These are phyloP conservation scores for Tauraco erythrolophus DNA, from an alignment of 2,113 vertebrate species.

Conservation along the genomic window DNA sequence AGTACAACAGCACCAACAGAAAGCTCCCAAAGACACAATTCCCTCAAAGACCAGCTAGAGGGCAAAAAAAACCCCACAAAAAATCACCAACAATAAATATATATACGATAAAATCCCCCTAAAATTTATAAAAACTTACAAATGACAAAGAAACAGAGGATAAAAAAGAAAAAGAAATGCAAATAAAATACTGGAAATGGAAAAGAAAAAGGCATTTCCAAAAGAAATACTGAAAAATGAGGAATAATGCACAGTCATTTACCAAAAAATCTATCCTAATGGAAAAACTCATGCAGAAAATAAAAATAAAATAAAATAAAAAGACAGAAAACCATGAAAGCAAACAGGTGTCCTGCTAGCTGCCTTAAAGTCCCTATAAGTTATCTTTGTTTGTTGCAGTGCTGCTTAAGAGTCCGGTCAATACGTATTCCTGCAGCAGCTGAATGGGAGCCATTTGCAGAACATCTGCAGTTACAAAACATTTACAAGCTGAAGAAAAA, in stretches of 20 bases:
- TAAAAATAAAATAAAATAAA: no score
- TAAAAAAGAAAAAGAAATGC: background rate
- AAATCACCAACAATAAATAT: background rate
- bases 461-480: background rate
- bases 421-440: background rate
- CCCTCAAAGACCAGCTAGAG: rapidly evolving
- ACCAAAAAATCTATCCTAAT: background rate
- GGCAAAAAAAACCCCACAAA: rapidly evolving
- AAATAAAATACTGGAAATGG: background rate
- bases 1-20: background rate
- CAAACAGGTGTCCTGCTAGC: background rate
- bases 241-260: background rate
- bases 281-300: background rate
- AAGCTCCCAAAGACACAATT: background rate
- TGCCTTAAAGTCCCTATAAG: background rate
- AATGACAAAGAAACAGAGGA: background rate
- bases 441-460: background rate
- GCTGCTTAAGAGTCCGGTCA: background rate
- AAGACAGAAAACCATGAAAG: background rate
- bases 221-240: background rate
- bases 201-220: background rate
- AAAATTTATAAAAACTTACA: no score
- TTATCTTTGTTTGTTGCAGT: background rate
- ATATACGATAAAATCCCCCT: no score
- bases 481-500: background rate